Evolutionary conservation across 2,113 vertebrate species (phyloP), one percentile per base, ranked within the genome.

Genomic region (Bucco capensis): DNA sequence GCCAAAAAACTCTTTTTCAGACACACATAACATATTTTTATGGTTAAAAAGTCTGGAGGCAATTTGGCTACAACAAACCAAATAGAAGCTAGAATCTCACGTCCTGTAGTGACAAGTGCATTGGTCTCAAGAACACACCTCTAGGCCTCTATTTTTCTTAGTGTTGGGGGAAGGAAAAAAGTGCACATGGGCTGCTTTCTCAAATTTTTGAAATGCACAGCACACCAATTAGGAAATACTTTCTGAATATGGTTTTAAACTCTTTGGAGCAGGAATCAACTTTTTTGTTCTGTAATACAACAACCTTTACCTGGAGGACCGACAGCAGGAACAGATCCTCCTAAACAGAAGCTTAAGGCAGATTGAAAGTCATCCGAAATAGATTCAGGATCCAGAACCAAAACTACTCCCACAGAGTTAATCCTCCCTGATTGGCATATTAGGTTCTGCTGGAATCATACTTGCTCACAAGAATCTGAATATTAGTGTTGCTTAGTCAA

Each of bases 1-100:
- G 79, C 9, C 38, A 80, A 83, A 83, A 35, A 31, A 9, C 71
- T 89, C 51, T 58, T 80, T 44, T 56, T 90, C 60, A 86, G 56
- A 91, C 91, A 74, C 14, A 60, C 33, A 42, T 24, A 25, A 81
- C 78, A 10, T 40, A 65, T 80, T 92, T 90, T 91, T 86, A 79
- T 42, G 27, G 49, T 35, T 72, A 72, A 37, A 94, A 94, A 57
- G 56, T 40, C 69, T 77, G 56, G 1, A 38, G 85, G 74, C 42
- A 83, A 84, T 72, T 90, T 95, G 93, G 85, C 89, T 78, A 49
- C 0, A 1, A 64, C 38, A 61, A 86, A 67, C 23, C 10, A 4
- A 83, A 67, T 37, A 76, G 71, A 69, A 91, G 77, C 64, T 80
- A 89, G 38, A 44, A 53, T 69, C 46, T 90, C 22, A 54, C 21